A percentile compares a stretch with the other conserved stretches of the same genome.
Evolutionary conservation across 2,888 invertebrate genomes (phyloP).

Genomic region (Nesidiocoris tenuis): DNA sequence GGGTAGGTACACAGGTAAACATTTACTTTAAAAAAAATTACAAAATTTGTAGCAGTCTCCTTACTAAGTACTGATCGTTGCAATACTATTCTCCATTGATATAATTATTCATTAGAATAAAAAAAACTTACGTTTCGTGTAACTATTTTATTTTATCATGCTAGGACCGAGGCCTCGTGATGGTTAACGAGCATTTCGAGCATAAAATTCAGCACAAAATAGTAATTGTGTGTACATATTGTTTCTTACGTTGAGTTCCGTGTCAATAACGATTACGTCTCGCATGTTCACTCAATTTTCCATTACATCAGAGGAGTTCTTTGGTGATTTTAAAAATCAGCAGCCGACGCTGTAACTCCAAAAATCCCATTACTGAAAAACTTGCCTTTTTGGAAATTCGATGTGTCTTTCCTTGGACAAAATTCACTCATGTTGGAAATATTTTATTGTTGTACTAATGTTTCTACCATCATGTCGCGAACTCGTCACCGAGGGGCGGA

Average conservation of each 20-base stretch:
- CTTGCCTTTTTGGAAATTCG: neutral
- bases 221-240: neutral
- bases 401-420: neutral
- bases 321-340: too few species aligned
- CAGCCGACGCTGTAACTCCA: too few species aligned
- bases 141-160: too few species aligned
- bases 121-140: too few species aligned
- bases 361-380: neutral
- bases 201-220: constrained; percentile 30
- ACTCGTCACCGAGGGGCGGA: constrained; percentile 28
- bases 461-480: constrained; percentile 28
- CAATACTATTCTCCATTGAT: too few species aligned
- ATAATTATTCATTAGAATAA: too few species aligned
- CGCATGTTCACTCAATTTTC: neutral
- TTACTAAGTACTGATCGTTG: too few species aligned
- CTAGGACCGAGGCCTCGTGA: too few species aligned
- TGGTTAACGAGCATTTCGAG: too few species aligned
- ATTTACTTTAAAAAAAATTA: too few species aligned
- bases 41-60: too few species aligned
- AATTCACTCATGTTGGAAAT: neutral
- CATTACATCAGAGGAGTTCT: neutral
- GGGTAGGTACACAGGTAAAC: too few species aligned
- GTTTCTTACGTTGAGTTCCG: neutral
- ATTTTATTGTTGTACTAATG: constrained; percentile 2
- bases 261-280: neutral